Percentiles rank a stretch among this genome's conserved stretches.
Conservation (phyloP, 2,888 invertebrate species). For the Xanthorhoe spadicearia region DNA sequence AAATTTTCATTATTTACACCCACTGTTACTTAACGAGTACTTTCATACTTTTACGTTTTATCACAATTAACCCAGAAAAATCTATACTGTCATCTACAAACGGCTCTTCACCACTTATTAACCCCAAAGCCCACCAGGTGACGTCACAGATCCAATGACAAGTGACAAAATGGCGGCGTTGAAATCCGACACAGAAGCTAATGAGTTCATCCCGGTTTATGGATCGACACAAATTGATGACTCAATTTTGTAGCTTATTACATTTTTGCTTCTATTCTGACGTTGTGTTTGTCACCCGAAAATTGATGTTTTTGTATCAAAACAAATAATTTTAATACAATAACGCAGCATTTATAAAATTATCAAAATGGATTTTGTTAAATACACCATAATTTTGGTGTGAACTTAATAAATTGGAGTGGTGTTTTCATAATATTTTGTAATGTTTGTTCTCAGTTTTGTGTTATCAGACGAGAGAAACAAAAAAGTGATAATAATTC, state of each 20-base stretch:
- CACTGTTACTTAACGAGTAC: too few relatives aligned
- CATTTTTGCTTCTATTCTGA: conserved; percentile 35
- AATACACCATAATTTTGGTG: conserved; percentile 3
- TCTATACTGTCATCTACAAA: background rate
- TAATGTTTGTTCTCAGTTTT: too few relatives aligned
- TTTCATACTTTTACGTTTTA: background rate
- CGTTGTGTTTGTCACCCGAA: conserved; percentile 24
- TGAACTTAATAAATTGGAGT: background rate
- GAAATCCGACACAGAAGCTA: conserved; percentile 41
- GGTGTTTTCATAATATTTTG: background rate
- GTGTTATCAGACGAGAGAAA: too few relatives aligned
- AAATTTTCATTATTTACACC: too few relatives aligned
- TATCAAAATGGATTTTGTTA: conserved; percentile 8
- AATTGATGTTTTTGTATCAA: conserved; percentile 33
- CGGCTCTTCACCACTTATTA: conserved; percentile 5
- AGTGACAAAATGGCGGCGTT: conserved; percentile 41
- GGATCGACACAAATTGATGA: conserved; percentile 42
- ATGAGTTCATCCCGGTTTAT: conserved; percentile 43
- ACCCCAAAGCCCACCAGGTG: conserved; percentile 20
- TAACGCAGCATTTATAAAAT: conserved; percentile 9
- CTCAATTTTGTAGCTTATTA: conserved; percentile 41
- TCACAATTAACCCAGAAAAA: background rate
- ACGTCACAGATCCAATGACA: conserved; percentile 39
- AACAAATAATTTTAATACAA: conserved; percentile 13
- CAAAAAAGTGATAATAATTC: too few relatives aligned